Base-by-base conservation (phyloP, 2,888 invertebrate species). In the Colostygia pectinataria region DNA sequence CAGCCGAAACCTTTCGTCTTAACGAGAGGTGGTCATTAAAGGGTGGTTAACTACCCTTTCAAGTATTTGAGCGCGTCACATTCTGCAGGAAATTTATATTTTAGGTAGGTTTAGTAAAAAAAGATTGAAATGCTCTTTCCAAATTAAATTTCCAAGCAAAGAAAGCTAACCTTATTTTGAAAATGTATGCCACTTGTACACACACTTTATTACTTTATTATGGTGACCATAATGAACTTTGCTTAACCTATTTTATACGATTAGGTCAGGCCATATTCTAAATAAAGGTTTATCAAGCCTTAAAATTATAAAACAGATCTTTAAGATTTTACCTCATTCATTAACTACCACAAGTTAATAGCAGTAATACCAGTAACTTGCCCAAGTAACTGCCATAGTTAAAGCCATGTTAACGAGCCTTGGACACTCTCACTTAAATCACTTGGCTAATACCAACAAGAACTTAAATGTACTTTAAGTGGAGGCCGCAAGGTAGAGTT, bases 1-100 rank as follows among this genome's bases (percentile, higher is more conserved):
- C 83, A 82, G 82, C 74, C 80, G 65, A 83, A 84, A 83, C 83
- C 84, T 83, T 79, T 83, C 77, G 75, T 68, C 77, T 72, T 79
- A 84, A 83, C 83, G 84, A 83, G 82, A 74, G 64, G 46, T 59
- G 71, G 80, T 80, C 80, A 80, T 83, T 83, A 83, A 79, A 75
- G 73, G 75, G 70, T 79, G 80, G 71, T 82, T 80, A 83, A 83
- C 73, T 55, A 58, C 61, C 58, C 56, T 56, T 56, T 41, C 39
- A 52, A 58, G 55, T 52, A 54, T 53, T 48, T 46, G 31, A 48
- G 39, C 36, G 41, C 56, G 56, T 51, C 51, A 53, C 57, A 51
- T 44, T 57, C 58, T 57, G 34, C 38, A 15, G 39, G 29, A 32
- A 53, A 55, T 61, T 61, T 58, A 58, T 58, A 37, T 52, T 52